Percentiles rank a stretch among this genome's conserved stretches.
Evolutionary conservation across 2,797 vertebrate genomes (phyloP).

Genomic region (Gymnoscopelus braueri): DNA sequence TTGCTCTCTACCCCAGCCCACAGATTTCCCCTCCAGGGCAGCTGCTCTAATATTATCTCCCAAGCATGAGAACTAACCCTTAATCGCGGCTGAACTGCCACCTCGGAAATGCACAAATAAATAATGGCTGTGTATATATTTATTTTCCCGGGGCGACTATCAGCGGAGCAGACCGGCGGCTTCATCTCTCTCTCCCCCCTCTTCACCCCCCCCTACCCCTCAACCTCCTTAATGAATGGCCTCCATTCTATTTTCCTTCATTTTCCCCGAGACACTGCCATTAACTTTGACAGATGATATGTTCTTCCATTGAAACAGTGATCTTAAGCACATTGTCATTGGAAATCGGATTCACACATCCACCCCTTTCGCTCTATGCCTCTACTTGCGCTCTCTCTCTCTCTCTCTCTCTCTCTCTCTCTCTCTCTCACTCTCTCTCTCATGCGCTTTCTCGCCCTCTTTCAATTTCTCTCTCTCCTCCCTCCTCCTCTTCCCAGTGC

Average conservation of each 20-base stretch:
- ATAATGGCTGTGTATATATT: conserved; percentile 77
- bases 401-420: conserved; percentile 21
- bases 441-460: conserved; percentile 1
- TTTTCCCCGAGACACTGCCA: conserved; percentile 78
- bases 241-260: conserved; percentile 77
- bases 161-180: conserved; percentile 52
- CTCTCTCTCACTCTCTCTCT: conserved; percentile 35
- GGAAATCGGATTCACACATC: conserved; percentile 79
- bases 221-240: conserved; percentile 76
- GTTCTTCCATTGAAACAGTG: conserved; percentile 76
- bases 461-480: conserved; percentile 13
- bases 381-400: conserved; percentile 45
- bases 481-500: conserved; percentile 7
- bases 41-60: conserved; percentile 62
- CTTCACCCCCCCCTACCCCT: conserved; percentile 1
- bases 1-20: conserved; percentile 23
- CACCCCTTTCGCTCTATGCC: conserved; percentile 43
- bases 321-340: conserved; percentile 79
- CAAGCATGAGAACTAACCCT: conserved; percentile 62
- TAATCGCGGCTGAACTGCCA: conserved; percentile 61
- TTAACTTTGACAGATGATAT: conserved; percentile 84
- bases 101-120: conserved; percentile 74
- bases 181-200: conserved; percentile 34
- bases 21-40: conserved; percentile 43
- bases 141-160: conserved; percentile 71